Evolutionary conservation across 2,888 invertebrate species (phyloP).

Genomic region (Plutella xylostella): DNA sequence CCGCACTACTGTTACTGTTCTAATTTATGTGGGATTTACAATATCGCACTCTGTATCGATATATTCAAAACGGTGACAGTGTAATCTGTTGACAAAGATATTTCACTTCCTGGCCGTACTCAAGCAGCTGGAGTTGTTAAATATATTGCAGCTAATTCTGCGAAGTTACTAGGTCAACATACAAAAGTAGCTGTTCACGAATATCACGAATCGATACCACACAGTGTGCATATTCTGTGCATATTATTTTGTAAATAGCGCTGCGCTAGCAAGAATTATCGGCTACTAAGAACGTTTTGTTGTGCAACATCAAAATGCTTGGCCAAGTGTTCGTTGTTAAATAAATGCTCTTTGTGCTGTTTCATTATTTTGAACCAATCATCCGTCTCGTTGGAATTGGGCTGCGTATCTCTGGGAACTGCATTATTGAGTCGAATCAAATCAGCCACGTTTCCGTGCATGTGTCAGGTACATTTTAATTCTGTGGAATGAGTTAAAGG

Average conservation of each 20-base stretch:
- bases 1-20: not conserved
- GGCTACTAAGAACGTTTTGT: conserved; percentile 2
- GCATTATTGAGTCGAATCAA: too few relatives aligned
- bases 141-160: not conserved
- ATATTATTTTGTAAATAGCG: conserved; percentile 7
- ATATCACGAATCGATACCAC: not conserved
- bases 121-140: not conserved
- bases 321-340: too few relatives aligned
- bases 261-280: conserved; percentile 2
- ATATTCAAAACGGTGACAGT: not conserved
- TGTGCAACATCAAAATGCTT: conserved; percentile 1
- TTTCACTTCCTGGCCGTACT: too few relatives aligned
- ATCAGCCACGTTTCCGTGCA: too few relatives aligned
- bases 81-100: not conserved
- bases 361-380: too few relatives aligned
- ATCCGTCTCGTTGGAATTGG: too few relatives aligned
- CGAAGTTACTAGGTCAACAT: conserved; percentile 3
- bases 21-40: conserved; percentile 5
- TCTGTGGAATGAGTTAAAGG: too few relatives aligned
- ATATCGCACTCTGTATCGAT: not conserved
- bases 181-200: conserved; percentile 1
- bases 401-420: too few relatives aligned
- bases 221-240: conserved; percentile 2
- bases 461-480: too few relatives aligned
- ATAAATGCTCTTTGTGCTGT: too few relatives aligned